Evolutionary conservation across 37 sponge, comb jelly and placozoan genomes (phyloP), one percentile per base, ranked within the genome.

Genomic region (Cliona cf. orientalis): DNA sequence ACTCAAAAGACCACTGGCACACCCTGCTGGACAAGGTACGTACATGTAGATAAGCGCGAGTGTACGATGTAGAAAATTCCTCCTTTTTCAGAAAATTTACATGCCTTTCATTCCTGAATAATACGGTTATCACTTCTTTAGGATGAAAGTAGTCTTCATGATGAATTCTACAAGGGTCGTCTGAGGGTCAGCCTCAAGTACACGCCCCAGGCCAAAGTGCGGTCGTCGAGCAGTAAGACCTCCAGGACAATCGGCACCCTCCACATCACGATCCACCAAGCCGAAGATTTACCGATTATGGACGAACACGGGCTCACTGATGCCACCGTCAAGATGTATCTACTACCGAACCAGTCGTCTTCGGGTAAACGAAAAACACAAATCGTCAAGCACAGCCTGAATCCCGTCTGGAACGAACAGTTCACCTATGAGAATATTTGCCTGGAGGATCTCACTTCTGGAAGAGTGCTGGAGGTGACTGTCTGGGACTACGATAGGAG

Each of bases 351-450:
- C 49, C 53, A 58, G 69, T 31, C 38, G 11, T 43, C 74, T 0
- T 38, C 26, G 25, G 79, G 80, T n/a, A 89, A 84, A 64, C 75
- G 75, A 55, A 89, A 89, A 75, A 78, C 84, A 6, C 14, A 32
- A 19, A 68, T 78, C 9, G 36, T 89, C 33, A 83, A 84, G 80
- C 73, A 89, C 80, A 78, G 63, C 46, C 72, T 45, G 19, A 84
- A 79, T 57, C 91, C 91, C 23, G 81, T 85, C 69, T 90, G 91
- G 91, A 58, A 84, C 40, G 86, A 90, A 41, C 32, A 69, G 57
- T 61, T 84, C n/a, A 37, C 55, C 67, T 90, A 81, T 58, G 70
- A 77, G 36, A n/a, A 41, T 29, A 57, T 90, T 42, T 29, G 26
- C 46, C 42, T 85, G 14, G 71, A 67, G 44, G 86, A 90, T 69